Percentiles rank a stretch among this genome's conserved stretches.
Conservation (phyloP, 2,113 vertebrate genomes). For the Amphiprion ocellaris region DNA sequence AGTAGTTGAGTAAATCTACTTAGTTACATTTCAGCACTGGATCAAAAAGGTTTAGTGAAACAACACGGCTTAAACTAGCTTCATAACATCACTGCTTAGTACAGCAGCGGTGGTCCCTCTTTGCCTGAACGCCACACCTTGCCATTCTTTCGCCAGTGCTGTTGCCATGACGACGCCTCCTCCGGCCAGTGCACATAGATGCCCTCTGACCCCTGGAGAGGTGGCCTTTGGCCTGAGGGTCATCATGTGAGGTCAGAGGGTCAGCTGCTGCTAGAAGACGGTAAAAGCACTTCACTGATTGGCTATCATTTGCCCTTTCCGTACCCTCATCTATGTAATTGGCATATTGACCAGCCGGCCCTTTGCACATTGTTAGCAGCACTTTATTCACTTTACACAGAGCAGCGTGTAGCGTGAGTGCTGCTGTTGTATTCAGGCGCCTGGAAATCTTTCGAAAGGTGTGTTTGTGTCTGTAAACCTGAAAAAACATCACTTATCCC, state of each 20-base stretch:
- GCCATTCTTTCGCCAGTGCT: conserved; percentile 26
- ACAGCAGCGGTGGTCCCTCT: background rate
- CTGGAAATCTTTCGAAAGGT: conserved; percentile 10
- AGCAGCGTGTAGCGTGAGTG: conserved; percentile 16
- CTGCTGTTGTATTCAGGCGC: conserved; percentile 13
- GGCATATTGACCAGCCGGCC: conserved; percentile 79
- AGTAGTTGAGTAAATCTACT: no score
- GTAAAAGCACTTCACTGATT: conserved; percentile 84
- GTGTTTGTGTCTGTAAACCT: background rate
- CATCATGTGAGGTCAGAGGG: conserved; percentile 72
- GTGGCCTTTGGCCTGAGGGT: conserved; percentile 76
- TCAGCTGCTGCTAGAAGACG: conserved; percentile 78
- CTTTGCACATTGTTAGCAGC: conserved; percentile 69
- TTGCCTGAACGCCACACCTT: conserved; percentile 27
- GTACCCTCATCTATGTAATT: conserved; percentile 83
- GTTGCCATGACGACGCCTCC: conserved; percentile 68
- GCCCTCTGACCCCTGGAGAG: conserved; percentile 74
- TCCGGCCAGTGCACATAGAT: conserved; percentile 59
- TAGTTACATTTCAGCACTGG: no score
- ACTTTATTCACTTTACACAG: conserved; percentile 55
- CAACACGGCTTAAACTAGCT: conserved; percentile 15
- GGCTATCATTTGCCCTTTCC: conserved; percentile 81
- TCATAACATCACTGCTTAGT: background rate
- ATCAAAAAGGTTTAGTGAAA: background rate
- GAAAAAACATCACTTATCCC: background rate